Evolutionary conservation across 1,140 invertebrate species (phyloP), one percentile per base, ranked within the genome.

Genomic region (Glossosoma conforme): DNA sequence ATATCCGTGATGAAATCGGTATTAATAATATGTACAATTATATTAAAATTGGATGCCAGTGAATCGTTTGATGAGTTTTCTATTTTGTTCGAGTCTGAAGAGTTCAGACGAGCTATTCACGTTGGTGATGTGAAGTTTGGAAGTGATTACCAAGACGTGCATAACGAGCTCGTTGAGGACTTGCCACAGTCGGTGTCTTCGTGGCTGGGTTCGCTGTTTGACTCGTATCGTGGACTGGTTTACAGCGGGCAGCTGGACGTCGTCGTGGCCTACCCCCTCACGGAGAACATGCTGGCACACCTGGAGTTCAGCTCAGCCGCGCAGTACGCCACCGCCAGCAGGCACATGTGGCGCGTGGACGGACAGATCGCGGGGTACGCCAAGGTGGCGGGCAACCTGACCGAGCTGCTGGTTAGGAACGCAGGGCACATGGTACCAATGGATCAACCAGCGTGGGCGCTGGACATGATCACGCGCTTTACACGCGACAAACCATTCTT

Each of bases 201-300:
- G 1, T 85, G 83, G 79, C 70, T 96, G 36, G 72, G 79, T 4
- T 81, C 85, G 45, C 66, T 95, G 1, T 80, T 74, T 58, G 81
- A 62, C 38, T 60, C 81, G 49, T 90, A 89, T 60, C 78, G 78
- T 64, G 78, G 86, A 2, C 69, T 87, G 3, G 76, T 87, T 41
- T 93, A 91, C 63, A 91, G 82, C 62, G 90, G 90, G 0, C 88
- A 92, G 61, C 62, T 93, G 25, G 90, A 93, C 63, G 84, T 93
- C 13, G 89, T 92, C 60, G 83, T 91, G 2, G 83, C 88, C 1
- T 89, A 89, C 66, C 83, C 87, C 0, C 61, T 86, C 21, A 90
- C 88, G 0, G 77, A 84, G 36, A 84, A 84, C 56, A 91, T 85
- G 62, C 64, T 93, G 5, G 70, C 70, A 22, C 68, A 80, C 8